phyloP scores from a whole-genome alignment of 2,888 invertebrate genomes.

The Lochmaea crataegi region DNA sequence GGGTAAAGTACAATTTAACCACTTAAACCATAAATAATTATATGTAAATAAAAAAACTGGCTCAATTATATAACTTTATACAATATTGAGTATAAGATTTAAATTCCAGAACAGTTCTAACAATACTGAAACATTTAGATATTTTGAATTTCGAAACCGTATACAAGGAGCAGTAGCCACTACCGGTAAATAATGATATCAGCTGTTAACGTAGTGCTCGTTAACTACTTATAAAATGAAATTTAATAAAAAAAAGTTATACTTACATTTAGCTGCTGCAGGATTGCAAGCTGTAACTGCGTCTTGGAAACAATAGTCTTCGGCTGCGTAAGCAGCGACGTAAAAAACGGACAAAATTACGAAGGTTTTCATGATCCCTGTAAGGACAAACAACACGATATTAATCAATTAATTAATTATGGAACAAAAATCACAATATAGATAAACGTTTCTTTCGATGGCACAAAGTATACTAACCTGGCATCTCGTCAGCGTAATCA shows the following conservation, averaged over 20 bases:
- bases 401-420: slow-evolving; percentile 36
- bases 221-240: not conserved
- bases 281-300: slow-evolving; percentile 69
- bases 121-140: too few species aligned
- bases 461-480: slow-evolving; percentile 55
- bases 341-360: slow-evolving; percentile 66
- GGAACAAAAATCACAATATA: not conserved
- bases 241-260: slow-evolving; percentile 22
- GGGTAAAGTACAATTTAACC: not conserved
- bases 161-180: not conserved
- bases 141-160: not conserved
- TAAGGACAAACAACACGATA: slow-evolving; percentile 48
- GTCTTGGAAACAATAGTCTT: slow-evolving; percentile 73
- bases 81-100: not conserved
- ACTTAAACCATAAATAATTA: not conserved
- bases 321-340: slow-evolving; percentile 57
- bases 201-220: not conserved
- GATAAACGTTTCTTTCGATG: not conserved
- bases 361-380: slow-evolving; percentile 73
- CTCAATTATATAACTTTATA: not conserved
- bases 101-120: too few species aligned
- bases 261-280: slow-evolving; percentile 60
- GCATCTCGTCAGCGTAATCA: slow-evolving; percentile 67
- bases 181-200: not conserved
- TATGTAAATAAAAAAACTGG: too few species aligned